phyloP scores from a whole-genome alignment of 2,888 invertebrate genomes.

The Pyralis farinalis region DNA sequence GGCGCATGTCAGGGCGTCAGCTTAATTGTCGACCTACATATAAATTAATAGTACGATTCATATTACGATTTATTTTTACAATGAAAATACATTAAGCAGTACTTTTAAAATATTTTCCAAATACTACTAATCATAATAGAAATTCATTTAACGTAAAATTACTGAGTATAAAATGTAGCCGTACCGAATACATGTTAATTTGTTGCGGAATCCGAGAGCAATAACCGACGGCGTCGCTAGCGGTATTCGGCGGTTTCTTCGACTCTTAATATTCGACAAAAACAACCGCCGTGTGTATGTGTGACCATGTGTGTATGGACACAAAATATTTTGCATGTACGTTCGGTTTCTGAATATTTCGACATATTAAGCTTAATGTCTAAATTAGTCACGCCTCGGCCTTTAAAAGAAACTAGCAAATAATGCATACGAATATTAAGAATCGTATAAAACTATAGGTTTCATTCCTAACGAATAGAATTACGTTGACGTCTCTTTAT shows the following conservation, averaged over 20 bases:
- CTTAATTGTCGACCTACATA: slow-evolving; percentile 34
- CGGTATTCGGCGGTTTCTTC: slow-evolving; percentile 77
- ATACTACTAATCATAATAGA: slow-evolving; percentile 32
- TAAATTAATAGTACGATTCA: slow-evolving; percentile 21
- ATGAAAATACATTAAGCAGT: slow-evolving; percentile 13
- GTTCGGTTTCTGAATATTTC: slow-evolving; percentile 56
- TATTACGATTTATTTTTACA: slow-evolving; percentile 19
- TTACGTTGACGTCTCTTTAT: too few relatives aligned
- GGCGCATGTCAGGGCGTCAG: slow-evolving; percentile 12
- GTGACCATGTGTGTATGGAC: slow-evolving; percentile 37
- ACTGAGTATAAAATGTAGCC: slow-evolving; percentile 70
- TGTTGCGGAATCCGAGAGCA: slow-evolving; percentile 80
- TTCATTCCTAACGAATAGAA: slow-evolving; percentile 3
- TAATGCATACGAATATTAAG: slow-evolving; percentile 22
- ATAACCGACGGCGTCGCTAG: slow-evolving; percentile 73
- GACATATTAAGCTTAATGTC: slow-evolving; percentile 62
- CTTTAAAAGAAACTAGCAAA: slow-evolving; percentile 38
- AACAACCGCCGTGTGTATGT: slow-evolving; percentile 50
- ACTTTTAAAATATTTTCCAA: background rate
- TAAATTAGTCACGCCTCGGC: slow-evolving; percentile 60
- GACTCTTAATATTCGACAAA: slow-evolving; percentile 71
- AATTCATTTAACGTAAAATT: slow-evolving; percentile 61
- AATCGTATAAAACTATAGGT: background rate
- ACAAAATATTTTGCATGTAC: slow-evolving; percentile 41
- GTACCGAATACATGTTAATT: slow-evolving; percentile 81